Evolutionary conservation across 2,888 invertebrate species (phyloP), one percentile per base, ranked within the genome.

Genomic region (Perithous albicinctus): DNA sequence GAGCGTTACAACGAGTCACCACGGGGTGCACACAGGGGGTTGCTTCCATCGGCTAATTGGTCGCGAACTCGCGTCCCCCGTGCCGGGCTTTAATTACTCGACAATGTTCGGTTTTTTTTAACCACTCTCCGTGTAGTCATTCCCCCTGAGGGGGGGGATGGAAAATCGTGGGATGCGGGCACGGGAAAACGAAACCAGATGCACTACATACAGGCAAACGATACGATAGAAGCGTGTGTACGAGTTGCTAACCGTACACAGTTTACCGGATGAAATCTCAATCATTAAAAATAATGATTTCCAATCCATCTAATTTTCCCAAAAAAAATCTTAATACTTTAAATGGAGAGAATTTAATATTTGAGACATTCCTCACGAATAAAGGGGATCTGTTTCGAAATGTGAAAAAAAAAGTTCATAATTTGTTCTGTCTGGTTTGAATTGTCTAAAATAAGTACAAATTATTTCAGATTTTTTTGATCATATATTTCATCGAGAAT

Each of bases 51-150:
- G 78, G 56, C 78, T 72, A 78, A 78, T 78, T 78, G 78, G 78
- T 66, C 72, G 78, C 54, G 54, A 23, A 70, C 78, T 20, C 63
- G 63, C 72, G 46, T 43, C 56, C 18, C 41, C 64, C 32, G 54
- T 35, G 18, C 20, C 63, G 64, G 70, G 63, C 78, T 78, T 78
- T 78, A 78, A 78, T 78, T 78, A 78, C 78, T 78, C 72, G 72
- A 48, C 72, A 64, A 64, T 78, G 78, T 78, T 56, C 72, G 54
- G 5, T 76, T 20, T 61, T 61, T 78, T 59, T 29, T 15, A 26
- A 56, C 64, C 46, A 66, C 64, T 64, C 54, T 12, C 23, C 54
- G 63, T 54, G 70, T 63, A 63, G 64, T 51, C 29, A 15, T 54
- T 69, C 70, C 12, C 59, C 18, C 7, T 8, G 23, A 20, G 2